phyloP scores from a whole-genome alignment of 2,113 vertebrate genomes.

The Salminus brasiliensis region DNA sequence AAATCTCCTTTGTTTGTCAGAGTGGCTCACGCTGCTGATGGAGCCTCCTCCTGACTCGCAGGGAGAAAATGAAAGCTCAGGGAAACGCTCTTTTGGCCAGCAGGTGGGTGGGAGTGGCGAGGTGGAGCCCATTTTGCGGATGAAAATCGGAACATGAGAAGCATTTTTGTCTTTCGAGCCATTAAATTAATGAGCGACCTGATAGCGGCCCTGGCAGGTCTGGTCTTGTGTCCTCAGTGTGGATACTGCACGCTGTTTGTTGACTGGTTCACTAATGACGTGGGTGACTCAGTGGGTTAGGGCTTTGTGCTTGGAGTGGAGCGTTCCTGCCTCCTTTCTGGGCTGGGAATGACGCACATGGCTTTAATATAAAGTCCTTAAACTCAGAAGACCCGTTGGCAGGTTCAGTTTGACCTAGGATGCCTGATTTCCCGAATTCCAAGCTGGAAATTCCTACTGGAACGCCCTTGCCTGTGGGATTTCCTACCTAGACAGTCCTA shows the following conservation, averaged over 20 bases:
- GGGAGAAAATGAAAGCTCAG: constrained; percentile 35
- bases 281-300: not conserved
- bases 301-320: not conserved
- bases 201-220: not conserved
- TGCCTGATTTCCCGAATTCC: too few relatives aligned
- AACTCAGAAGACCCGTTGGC: too few relatives aligned
- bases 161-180: not conserved
- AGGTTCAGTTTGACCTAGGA: too few relatives aligned
- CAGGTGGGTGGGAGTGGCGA: constrained; percentile 9
- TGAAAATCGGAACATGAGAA: not conserved
- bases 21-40: constrained; percentile 55
- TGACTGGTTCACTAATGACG: not conserved
- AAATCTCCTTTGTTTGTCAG: constrained; percentile 70
- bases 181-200: constrained; percentile 9
- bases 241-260: not conserved
- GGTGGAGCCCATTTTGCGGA: constrained; percentile 1
- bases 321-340: too few relatives aligned
- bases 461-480: too few relatives aligned
- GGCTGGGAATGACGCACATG: not conserved
- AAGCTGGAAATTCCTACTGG: too few relatives aligned
- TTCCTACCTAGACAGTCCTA: too few relatives aligned
- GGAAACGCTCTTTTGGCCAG: constrained; percentile 10
- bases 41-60: constrained; percentile 20
- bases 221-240: not conserved
- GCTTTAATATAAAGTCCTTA: not conserved